phyloP scores from a whole-genome alignment of 2,888 invertebrate species.

The Bimastos eiseni region DNA sequence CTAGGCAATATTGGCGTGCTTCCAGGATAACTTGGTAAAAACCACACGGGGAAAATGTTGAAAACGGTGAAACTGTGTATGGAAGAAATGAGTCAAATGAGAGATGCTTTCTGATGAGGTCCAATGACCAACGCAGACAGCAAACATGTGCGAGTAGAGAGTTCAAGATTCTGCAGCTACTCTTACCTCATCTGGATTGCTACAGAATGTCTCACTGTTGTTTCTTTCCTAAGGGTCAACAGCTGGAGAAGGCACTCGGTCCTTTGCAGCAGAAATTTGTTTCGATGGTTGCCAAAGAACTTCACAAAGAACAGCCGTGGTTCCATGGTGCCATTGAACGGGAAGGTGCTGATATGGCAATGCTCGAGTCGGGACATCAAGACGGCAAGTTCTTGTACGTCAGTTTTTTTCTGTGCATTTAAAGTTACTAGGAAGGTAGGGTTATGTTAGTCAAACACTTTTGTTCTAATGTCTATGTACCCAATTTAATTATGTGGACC shows the following conservation, averaged over 20 bases:
- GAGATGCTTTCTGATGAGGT: neutral
- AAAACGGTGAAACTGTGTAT: neutral
- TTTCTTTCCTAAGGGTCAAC: constrained; percentile 29
- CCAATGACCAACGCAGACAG: neutral
- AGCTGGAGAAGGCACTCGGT: constrained; percentile 53
- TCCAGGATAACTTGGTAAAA: neutral
- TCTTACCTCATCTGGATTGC: neutral
- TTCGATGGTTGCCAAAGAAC: constrained; percentile 56
- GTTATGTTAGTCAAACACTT: neutral
- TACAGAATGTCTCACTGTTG: neutral
- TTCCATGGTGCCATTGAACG: constrained; percentile 61
- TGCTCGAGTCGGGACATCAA: constrained; percentile 56
- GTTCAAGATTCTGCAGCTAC: neutral
- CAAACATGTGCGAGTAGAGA: neutral
- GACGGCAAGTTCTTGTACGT: constrained; percentile 64
- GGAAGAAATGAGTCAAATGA: neutral
- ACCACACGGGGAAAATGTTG: neutral
- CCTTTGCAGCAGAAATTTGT: constrained; percentile 54
- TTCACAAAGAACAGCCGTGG: constrained; percentile 64
- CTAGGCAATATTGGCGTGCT: too few species aligned
- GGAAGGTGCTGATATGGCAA: constrained; percentile 58
- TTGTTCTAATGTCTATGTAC: neutral
- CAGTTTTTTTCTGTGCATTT: neutral
- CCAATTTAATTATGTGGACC: too few species aligned
- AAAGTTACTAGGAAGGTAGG: neutral